Percentiles rank a stretch among this genome's conserved stretches.
Evolutionary conservation across 1,140 invertebrate genomes (phyloP).

Genomic region (Diachasma alloeum): DNA sequence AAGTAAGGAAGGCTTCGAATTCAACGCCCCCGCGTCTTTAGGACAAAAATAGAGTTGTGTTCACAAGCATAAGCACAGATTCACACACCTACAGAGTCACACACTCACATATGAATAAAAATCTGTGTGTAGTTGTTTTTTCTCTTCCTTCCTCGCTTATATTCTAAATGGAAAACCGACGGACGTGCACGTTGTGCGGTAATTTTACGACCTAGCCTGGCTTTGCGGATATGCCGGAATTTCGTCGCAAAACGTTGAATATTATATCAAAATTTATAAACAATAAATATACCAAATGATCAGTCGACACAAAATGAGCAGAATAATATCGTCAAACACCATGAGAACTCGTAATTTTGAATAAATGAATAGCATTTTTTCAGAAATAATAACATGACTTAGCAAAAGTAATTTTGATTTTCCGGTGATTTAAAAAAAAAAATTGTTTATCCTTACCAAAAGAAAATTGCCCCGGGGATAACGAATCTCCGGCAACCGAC

Average conservation of each 20-base stretch:
- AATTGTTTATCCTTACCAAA: slow-evolving; percentile 34
- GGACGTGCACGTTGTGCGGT: not conserved
- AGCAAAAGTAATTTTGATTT: slow-evolving; percentile 19
- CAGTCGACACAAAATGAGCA: not conserved
- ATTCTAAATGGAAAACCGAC: not conserved
- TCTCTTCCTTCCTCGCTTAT: not conserved
- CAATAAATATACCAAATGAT: not conserved
- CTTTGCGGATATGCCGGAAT: slow-evolving; percentile 8
- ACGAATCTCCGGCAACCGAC: slow-evolving; percentile 32
- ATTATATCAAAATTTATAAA: not conserved
- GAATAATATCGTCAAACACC: not conserved
- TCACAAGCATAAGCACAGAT: slow-evolving; percentile 26
- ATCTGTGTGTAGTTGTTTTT: not conserved
- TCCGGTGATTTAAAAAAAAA: slow-evolving; percentile 21
- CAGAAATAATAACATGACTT: not conserved
- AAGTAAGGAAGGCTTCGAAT: slow-evolving; percentile 46
- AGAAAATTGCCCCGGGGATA: slow-evolving; percentile 34
- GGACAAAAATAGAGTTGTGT: slow-evolving; percentile 55
- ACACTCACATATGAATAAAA: slow-evolving; percentile 9
- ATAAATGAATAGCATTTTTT: not conserved
- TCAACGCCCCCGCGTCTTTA: slow-evolving; percentile 53
- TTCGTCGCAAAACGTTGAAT: not conserved
- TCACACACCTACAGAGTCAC: not conserved
- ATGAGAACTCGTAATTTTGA: not conserved
- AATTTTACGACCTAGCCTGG: not conserved